These are phyloP conservation scores for Porites australiensis DNA, from an alignment of 64 coral and sea anemone species.

Conservation along the genomic window DNA sequence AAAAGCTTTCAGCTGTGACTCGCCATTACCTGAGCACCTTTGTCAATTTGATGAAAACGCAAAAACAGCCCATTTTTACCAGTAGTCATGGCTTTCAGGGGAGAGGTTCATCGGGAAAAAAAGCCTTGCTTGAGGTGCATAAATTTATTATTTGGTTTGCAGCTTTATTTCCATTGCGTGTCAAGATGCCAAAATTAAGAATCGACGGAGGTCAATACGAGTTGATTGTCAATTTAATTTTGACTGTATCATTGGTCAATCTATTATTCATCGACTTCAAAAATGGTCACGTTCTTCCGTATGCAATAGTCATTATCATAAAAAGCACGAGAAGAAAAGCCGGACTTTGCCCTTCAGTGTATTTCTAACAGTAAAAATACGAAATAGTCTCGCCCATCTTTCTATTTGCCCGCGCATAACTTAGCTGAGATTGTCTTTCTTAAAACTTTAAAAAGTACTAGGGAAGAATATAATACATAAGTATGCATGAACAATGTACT, in stretches of 20 bases:
- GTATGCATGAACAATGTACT: too few relatives aligned
- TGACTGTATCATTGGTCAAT: background rate
- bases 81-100: too few relatives aligned
- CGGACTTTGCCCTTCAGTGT: background rate
- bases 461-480: too few relatives aligned
- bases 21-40: too few relatives aligned
- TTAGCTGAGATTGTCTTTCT: too few relatives aligned
- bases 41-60: too few relatives aligned
- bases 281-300: background rate
- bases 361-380: background rate
- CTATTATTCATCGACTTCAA: conserved; percentile 11
- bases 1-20: too few relatives aligned
- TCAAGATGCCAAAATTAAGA: background rate
- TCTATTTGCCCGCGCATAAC: too few relatives aligned
- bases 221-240: background rate
- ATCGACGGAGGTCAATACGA: background rate
- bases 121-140: background rate
- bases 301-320: background rate
- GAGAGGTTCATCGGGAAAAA: too few relatives aligned
- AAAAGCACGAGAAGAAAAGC: background rate
- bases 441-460: too few relatives aligned
- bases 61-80: too few relatives aligned
- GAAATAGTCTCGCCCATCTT: background rate
- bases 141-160: background rate
- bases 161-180: background rate